Percentiles rank a stretch among this genome's conserved stretches.
Conservation (phyloP, 1,140 invertebrate genomes). For the Sitophilus oryzae region DNA sequence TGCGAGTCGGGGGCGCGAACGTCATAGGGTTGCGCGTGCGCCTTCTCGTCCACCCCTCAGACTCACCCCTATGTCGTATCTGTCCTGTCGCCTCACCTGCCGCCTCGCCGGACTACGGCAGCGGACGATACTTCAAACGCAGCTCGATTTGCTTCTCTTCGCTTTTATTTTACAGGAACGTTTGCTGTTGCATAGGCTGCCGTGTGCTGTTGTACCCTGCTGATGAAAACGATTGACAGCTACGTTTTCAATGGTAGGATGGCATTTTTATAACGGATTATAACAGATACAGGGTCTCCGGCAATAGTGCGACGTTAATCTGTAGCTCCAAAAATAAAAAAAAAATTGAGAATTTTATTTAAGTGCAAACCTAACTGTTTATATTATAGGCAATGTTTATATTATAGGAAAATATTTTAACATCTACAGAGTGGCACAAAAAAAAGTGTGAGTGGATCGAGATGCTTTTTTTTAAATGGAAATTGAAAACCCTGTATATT, state of each 20-base stretch:
- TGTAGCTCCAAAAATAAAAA: too few relatives aligned
- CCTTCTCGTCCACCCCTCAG: conserved; percentile 6
- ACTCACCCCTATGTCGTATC: conserved; percentile 26
- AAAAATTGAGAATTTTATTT: too few relatives aligned
- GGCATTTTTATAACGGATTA: conserved; percentile 2
- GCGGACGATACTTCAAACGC: conserved; percentile 24
- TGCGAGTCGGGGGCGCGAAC: conserved; percentile 35
- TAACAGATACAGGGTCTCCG: too few relatives aligned
- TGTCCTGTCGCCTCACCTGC: conserved; percentile 34
- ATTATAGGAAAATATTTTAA: too few relatives aligned
- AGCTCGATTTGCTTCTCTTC: conserved; percentile 6
- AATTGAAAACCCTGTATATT: too few relatives aligned
- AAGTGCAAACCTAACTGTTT: too few relatives aligned
- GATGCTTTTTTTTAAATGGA: too few relatives aligned
- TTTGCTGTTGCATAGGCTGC: conserved; percentile 14
- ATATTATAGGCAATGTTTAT: too few relatives aligned
- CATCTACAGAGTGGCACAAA: too few relatives aligned
- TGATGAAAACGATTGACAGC: conserved; percentile 13
- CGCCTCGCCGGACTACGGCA: conserved; percentile 29
- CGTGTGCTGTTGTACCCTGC: background rate
- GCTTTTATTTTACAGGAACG: conserved; percentile 22
- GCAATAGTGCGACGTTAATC: too few relatives aligned
- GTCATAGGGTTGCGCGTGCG: conserved; percentile 36
- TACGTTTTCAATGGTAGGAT: conserved; percentile 11
- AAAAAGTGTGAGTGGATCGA: too few relatives aligned